phyloP scores from a whole-genome alignment of 2,888 invertebrate genomes.

The Ornithoptera priamus region DNA sequence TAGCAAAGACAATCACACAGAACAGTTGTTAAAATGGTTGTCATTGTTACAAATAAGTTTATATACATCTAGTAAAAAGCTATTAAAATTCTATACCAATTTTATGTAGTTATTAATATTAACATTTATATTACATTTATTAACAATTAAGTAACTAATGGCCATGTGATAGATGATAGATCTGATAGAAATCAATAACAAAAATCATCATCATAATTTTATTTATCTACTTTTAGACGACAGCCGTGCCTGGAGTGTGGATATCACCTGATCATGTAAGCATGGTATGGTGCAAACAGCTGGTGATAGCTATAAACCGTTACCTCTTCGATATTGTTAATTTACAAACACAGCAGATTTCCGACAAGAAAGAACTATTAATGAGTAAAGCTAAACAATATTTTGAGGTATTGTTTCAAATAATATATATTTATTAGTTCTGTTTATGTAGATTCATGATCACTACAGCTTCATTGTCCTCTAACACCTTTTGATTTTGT shows the following conservation, averaged over 20 bases:
- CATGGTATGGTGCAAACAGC: slow-evolving; percentile 96
- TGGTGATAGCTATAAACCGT: slow-evolving; percentile 87
- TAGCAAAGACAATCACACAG: no score
- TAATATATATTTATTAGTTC: neutral
- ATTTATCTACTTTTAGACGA: slow-evolving; percentile 75
- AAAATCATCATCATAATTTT: neutral
- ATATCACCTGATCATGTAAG: slow-evolving; percentile 93
- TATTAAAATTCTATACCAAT: no score
- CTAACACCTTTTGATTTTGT: no score
- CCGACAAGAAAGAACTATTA: slow-evolving; percentile 46
- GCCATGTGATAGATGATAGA: no score
- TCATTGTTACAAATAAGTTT: no score
- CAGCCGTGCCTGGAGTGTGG: slow-evolving; percentile 91
- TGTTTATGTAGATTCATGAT: neutral
- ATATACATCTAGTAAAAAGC: no score
- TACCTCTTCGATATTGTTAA: slow-evolving; percentile 91
- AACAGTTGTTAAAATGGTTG: no score
- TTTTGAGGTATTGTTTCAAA: slow-evolving; percentile 55
- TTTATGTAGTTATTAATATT: no score
- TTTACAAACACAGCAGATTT: slow-evolving; percentile 59
- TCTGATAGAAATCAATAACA: no score
- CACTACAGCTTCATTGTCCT: neutral
- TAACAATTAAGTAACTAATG: no score
- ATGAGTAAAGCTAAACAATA: slow-evolving; percentile 52
- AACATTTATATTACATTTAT: no score